A percentile compares a stretch with the other conserved stretches of the same genome.
Conservation (phyloP, 2,888 invertebrate genomes). For the Metacarcinus magister region DNA sequence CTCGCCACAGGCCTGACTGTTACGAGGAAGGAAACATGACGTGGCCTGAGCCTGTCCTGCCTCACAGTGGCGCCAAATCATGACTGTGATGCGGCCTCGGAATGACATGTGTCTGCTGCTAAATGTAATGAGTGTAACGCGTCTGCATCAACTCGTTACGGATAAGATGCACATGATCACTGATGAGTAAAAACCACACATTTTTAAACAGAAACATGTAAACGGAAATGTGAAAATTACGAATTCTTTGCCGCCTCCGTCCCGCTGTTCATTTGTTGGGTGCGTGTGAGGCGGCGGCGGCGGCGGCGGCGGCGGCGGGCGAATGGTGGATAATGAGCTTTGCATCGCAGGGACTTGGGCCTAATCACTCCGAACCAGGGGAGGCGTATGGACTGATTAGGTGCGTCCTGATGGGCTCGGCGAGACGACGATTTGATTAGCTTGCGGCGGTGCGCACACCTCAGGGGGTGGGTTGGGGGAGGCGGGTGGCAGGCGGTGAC, state of each 20-base stretch:
- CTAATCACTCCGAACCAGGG: constrained; percentile 9
- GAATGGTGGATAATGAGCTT: constrained; percentile 34
- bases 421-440: constrained; percentile 45
- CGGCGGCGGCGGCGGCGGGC: not conserved
- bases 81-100: not conserved
- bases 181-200: not conserved
- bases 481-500: not conserved
- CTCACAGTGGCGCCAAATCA: not conserved
- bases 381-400: constrained; percentile 38
- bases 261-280: not conserved
- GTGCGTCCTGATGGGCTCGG: constrained; percentile 27
- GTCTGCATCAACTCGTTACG: not conserved
- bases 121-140: not conserved
- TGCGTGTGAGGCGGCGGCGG: not conserved
- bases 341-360: constrained; percentile 5
- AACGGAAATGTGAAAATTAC: not conserved
- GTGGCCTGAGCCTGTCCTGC: not conserved
- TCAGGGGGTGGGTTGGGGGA: not conserved
- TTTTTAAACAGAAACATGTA: not conserved
- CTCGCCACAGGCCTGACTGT: not conserved
- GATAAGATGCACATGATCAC: not conserved
- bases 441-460: not conserved
- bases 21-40: constrained; percentile 18
- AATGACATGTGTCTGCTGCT: not conserved
- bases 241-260: not conserved